Evolutionary conservation across 2,113 vertebrate species (phyloP).

Genomic region (Cranoglanis bouderius): DNA sequence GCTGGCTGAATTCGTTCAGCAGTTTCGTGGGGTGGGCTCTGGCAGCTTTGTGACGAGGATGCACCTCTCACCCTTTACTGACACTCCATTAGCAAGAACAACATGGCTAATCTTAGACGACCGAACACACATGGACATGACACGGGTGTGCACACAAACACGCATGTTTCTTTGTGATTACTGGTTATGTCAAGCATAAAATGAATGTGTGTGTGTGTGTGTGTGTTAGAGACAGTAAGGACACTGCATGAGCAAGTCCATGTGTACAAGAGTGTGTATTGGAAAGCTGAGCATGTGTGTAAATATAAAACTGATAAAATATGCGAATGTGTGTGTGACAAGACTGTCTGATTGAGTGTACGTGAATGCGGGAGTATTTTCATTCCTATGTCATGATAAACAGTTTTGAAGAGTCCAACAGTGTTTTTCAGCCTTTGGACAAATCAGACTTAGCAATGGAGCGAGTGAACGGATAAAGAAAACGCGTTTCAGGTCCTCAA

Average conservation of each 20-base stretch:
- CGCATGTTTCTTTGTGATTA: neutral
- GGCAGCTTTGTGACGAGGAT: neutral
- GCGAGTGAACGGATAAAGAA: neutral
- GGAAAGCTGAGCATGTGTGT: neutral
- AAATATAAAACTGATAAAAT: neutral
- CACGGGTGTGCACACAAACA: neutral
- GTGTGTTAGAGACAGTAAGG: neutral
- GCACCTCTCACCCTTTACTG: neutral
- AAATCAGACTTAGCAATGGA: neutral
- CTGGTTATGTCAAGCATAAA: neutral
- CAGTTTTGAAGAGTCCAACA: neutral
- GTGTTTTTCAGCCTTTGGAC: neutral
- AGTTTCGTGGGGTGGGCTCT: neutral
- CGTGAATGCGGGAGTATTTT: neutral
- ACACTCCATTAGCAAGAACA: neutral
- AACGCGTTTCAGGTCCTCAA: neutral
- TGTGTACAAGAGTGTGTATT: neutral
- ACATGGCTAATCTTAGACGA: neutral
- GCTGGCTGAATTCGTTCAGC: neutral
- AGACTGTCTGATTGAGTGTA: neutral
- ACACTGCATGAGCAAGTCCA: neutral
- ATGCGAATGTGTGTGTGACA: neutral
- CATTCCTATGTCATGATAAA: neutral
- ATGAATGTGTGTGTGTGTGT: constrained; percentile 1
- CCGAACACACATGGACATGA: neutral